Percentiles rank a stretch among this genome's conserved stretches.
These are phyloP conservation scores for Plodia interpunctella DNA, from an alignment of 1,140 invertebrate species.

Conservation along the genomic window DNA sequence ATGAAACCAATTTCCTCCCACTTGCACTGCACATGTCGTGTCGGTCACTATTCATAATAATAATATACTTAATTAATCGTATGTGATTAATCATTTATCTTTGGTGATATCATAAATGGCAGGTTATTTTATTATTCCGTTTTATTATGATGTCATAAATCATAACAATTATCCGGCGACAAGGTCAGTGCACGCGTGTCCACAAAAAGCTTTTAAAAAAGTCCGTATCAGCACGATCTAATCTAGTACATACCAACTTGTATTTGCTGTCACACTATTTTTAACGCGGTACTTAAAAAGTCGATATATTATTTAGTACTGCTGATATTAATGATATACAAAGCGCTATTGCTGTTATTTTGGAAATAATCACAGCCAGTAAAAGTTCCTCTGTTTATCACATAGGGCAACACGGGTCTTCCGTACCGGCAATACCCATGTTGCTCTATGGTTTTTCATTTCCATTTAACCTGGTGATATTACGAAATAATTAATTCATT, in stretches of 20 bases:
- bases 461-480: too few species aligned
- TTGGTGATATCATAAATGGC: slow-evolving; percentile 16
- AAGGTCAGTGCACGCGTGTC: slow-evolving; percentile 1
- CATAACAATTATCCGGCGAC: background rate
- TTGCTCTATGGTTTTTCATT: too few species aligned
- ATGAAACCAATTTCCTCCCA: slow-evolving; percentile 1
- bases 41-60: background rate
- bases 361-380: too few species aligned
- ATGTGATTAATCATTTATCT: slow-evolving; percentile 9
- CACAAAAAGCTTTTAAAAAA: slow-evolving; percentile 4
- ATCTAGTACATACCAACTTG: background rate
- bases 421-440: too few species aligned
- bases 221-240: background rate
- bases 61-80: slow-evolving; percentile 2
- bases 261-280: background rate
- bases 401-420: too few species aligned
- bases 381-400: too few species aligned
- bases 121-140: slow-evolving; percentile 2
- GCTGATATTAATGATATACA: too few species aligned
- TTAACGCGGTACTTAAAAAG: background rate
- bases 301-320: too few species aligned
- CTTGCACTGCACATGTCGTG: background rate
- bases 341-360: too few species aligned
- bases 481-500: too few species aligned
- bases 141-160: slow-evolving; percentile 14